These are phyloP conservation scores for Campylorhamphus procurvoides DNA, from an alignment of 2,113 vertebrate species.

Conservation along the genomic window DNA sequence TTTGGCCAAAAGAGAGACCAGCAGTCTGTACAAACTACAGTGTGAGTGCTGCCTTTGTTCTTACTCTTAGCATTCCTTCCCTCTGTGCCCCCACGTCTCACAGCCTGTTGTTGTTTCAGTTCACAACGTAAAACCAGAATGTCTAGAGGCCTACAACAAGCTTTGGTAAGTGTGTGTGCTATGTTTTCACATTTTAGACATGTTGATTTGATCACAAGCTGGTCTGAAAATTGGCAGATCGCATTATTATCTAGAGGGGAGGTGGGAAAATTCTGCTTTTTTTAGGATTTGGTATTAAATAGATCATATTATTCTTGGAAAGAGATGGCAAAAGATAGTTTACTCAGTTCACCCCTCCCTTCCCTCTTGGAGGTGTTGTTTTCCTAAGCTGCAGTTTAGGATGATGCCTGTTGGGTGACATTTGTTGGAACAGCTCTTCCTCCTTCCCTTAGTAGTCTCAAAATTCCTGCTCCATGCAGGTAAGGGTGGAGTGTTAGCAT, in stretches of 20 bases:
- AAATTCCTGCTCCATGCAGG: neutral
- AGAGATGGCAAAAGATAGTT: neutral
- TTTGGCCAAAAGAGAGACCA: slow-evolving; percentile 94
- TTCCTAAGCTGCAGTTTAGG: neutral
- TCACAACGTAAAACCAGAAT: slow-evolving; percentile 99
- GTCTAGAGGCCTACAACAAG: slow-evolving; percentile 93
- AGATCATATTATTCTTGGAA: neutral
- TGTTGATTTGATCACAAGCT: neutral
- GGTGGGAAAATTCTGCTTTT: neutral
- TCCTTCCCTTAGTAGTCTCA: neutral
- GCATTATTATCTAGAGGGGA: neutral
- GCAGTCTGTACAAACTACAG: slow-evolving; percentile 96
- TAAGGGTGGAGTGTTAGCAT: neutral
- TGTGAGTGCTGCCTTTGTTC: slow-evolving; percentile 78
- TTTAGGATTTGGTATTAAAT: neutral
- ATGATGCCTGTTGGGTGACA: neutral
- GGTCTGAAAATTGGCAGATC: neutral
- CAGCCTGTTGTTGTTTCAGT: slow-evolving; percentile 81
- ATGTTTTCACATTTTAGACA: neutral
- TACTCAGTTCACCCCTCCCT: neutral
- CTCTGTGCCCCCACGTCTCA: slow-evolving; percentile 16
- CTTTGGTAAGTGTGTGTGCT: slow-evolving; percentile 85
- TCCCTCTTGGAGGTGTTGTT: neutral
- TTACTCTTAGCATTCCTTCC: neutral
- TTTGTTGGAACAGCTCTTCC: neutral